Conservation (phyloP, 2,113 vertebrate species). For the Crypturellus undulatus region DNA sequence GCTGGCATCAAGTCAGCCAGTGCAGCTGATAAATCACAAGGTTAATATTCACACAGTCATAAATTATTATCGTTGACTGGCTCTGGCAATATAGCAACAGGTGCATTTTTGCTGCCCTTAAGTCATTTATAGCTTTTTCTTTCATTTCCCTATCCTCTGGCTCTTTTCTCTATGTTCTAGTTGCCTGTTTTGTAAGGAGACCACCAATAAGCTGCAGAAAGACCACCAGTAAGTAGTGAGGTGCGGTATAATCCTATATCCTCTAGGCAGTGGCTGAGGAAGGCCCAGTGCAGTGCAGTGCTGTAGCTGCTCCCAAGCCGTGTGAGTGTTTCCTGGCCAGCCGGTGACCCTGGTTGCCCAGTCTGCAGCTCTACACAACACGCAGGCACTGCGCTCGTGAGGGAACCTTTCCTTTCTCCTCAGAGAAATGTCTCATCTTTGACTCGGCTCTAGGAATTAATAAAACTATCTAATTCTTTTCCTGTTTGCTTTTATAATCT, state of each 20-base stretch:
- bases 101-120: conserved; percentile 69
- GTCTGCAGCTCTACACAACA: neutral
- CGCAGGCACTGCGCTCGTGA: neutral
- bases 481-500: neutral
- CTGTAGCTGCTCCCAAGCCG: neutral
- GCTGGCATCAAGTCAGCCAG: conserved; percentile 82
- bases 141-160: neutral
- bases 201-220: conserved; percentile 1
- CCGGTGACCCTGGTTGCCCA: neutral
- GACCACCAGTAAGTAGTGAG: conserved; percentile 6
- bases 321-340: neutral
- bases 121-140: conserved; percentile 12
- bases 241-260: neutral
- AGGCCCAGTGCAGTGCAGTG: neutral
- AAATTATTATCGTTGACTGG: conserved; percentile 77
- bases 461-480: too few species aligned
- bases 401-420: neutral
- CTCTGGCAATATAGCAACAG: conserved; percentile 75
- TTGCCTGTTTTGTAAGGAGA: conserved; percentile 5
- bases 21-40: conserved; percentile 80
- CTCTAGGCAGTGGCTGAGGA: neutral
- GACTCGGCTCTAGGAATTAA: neutral
- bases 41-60: conserved; percentile 80
- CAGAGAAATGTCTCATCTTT: neutral
- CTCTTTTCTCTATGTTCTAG: neutral